Percentiles rank a stretch among this genome's conserved stretches.
Conservation (phyloP, 2,113 vertebrate species). For the Ramphastos sulfuratus region DNA sequence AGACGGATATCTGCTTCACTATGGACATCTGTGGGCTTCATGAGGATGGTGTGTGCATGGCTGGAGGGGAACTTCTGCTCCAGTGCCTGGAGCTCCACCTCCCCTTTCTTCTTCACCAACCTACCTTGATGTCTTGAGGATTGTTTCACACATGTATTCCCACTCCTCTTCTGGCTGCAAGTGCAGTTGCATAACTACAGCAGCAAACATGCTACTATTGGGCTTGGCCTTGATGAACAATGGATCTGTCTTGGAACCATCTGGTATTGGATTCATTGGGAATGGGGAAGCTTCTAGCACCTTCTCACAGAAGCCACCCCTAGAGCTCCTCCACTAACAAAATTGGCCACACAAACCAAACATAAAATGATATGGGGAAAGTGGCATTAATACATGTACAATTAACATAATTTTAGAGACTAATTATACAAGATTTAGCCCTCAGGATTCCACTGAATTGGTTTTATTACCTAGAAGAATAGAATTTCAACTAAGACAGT, state of each 20-base stretch:
- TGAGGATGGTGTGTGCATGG: too few species aligned
- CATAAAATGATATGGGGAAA: not conserved
- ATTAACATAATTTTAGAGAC: not conserved
- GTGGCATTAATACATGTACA: not conserved
- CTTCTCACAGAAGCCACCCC: too few species aligned
- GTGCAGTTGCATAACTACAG: too few species aligned
- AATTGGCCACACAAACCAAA: too few species aligned
- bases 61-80: too few species aligned
- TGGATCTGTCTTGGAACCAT: fast-evolving
- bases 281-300: not conserved
- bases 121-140: not conserved
- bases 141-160: not conserved
- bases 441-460: not conserved
- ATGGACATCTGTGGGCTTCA: too few species aligned
- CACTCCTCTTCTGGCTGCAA: not conserved
- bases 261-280: fast-evolving
- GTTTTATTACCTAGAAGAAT: not conserved
- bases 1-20: too few species aligned
- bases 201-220: not conserved
- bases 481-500: not conserved
- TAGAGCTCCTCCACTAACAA: too few species aligned
- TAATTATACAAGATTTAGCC: not conserved
- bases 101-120: not conserved
- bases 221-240: too few species aligned
- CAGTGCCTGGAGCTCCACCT: not conserved